Evolutionary conservation across 1,140 invertebrate species (phyloP).

Genomic region (Pogonomyrmex californicus): DNA sequence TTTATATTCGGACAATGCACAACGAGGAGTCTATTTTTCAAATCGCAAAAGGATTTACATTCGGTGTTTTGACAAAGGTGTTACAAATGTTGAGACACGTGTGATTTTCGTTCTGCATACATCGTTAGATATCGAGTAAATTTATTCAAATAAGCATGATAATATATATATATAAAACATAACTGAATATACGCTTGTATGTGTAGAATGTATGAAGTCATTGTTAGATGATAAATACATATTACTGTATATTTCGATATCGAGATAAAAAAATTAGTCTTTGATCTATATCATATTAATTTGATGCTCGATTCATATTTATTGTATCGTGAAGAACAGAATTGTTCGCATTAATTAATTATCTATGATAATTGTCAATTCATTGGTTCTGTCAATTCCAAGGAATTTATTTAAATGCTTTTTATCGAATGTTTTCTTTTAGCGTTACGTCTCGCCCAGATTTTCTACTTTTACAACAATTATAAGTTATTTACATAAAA

Average conservation of each 20-base stretch:
- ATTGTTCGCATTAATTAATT: constrained; percentile 52
- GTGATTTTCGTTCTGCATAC: background rate
- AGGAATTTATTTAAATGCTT: background rate
- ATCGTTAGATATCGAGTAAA: background rate
- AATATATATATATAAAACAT: constrained; percentile 12
- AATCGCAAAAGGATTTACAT: background rate
- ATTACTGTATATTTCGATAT: constrained; percentile 40
- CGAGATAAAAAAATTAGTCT: background rate
- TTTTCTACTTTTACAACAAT: constrained; percentile 38
- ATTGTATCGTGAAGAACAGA: background rate
- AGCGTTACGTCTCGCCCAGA: constrained; percentile 4
- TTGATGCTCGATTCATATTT: background rate
- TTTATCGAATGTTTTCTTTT: background rate
- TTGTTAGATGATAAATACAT: constrained; percentile 48
- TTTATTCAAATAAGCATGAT: constrained; percentile 1
- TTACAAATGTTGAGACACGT: background rate
- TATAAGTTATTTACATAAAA: constrained; percentile 40
- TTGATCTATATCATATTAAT: constrained; percentile 15
- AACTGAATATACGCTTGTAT: constrained; percentile 62
- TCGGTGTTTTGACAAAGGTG: background rate
- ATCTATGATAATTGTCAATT: constrained; percentile 56
- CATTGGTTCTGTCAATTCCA: background rate
- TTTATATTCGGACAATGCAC: background rate
- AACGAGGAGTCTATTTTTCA: background rate
- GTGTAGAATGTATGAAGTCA: constrained; percentile 49